Evolutionary conservation across 2,113 vertebrate genomes (phyloP), one percentile per base, ranked within the genome.

Genomic region (Apus apus): DNA sequence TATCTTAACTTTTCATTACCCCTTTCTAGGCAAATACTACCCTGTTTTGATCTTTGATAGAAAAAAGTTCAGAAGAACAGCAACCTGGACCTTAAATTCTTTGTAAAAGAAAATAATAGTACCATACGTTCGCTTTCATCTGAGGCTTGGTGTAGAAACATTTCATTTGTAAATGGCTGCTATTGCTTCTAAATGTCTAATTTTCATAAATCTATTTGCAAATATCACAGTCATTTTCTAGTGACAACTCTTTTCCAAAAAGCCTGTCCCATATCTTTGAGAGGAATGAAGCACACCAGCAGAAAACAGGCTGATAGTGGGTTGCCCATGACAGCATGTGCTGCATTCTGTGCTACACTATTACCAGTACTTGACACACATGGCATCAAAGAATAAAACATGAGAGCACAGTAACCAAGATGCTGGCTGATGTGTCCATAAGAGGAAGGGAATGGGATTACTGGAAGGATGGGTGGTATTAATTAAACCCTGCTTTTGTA

Each of bases 141-240:
- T 9, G 66, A 73, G 62, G 29, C 38, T 81, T 32, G 32, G 25
- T 64, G 56, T 32, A 64, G 32, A 54, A 90, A 86, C 61, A 20
- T 83, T 93, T 91, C 23, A 30, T 85, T 79, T 65, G 79, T 51
- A 79, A 90, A 85, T 67, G n/a, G 32, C 22, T 61, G 53, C 36
- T 85, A 32, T 36, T 75, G 66, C 82, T 76, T 82, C 74, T 85
- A 74, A 58, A 89, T 87, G 51, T 53, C 61, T 56, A 51, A 51
- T 95, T 93, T 90, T 88, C 90, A 91, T 85, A 79, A 66, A 93
- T 92, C 64, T 70, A 9, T 87, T 76, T 76, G 57, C 62, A 91
- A 90, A 75, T 76, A 70, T 66, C 43, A 70, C 43, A 67, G 36
- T 58, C 19, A 21, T 48, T 74, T 74, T 78, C 70, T 11, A 23